Conservation (phyloP, 2,888 invertebrate species). For the Poecilobothrus nobilitatus region DNA sequence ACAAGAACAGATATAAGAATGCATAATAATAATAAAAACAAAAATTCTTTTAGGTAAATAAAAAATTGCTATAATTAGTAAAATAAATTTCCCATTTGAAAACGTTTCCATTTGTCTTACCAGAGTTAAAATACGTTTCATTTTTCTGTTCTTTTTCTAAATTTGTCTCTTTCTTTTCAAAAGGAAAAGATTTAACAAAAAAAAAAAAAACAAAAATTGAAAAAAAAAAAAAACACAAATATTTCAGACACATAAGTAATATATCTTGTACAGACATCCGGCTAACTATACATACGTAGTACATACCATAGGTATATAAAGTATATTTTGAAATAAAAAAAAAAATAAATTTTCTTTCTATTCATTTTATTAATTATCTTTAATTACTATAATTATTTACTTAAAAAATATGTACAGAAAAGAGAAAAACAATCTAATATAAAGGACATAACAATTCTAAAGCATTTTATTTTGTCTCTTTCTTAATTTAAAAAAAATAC, state of each 20-base stretch:
- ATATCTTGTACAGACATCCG: constrained; percentile 2
- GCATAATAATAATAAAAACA: not conserved
- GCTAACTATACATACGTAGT: not conserved
- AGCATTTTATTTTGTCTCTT: too few relatives aligned
- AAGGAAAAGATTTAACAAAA: too few relatives aligned
- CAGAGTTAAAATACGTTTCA: not conserved
- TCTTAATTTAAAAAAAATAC: too few relatives aligned
- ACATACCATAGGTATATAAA: not conserved
- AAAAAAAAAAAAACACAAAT: not conserved
- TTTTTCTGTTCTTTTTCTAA: not conserved
- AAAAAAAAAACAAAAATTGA: too few relatives aligned
- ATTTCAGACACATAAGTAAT: not conserved
- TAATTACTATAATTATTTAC: not conserved
- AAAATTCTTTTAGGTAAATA: not conserved
- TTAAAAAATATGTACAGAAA: not conserved
- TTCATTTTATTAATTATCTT: not conserved
- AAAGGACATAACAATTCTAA: too few relatives aligned
- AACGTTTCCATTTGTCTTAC: not conserved
- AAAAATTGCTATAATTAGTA: not conserved
- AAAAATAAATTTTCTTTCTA: not conserved
- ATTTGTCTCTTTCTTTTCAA: too few relatives aligned
- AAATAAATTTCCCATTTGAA: not conserved
- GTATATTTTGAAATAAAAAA: too few relatives aligned
- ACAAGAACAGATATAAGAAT: too few relatives aligned
- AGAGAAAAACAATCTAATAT: not conserved